A percentile compares a stretch with the other conserved stretches of the same genome.
Conservation (phyloP, 2,113 vertebrate species). For the Urocitellus parryii region DNA sequence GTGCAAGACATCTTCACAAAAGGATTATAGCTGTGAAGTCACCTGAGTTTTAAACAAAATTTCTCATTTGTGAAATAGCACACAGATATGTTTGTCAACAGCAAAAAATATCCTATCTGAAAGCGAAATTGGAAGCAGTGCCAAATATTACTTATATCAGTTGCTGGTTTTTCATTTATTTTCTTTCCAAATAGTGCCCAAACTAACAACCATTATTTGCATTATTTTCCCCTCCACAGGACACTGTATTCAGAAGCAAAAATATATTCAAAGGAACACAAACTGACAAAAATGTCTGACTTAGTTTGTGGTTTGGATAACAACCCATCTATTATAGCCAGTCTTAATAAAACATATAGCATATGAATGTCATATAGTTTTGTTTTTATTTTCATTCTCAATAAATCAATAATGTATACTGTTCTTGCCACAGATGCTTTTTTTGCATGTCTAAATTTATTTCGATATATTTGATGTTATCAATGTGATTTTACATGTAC, state of each 20-base stretch:
- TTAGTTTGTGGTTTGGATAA: conserved; percentile 59
- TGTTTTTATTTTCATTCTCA: conserved; percentile 43
- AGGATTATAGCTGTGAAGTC: neutral
- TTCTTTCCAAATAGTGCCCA: neutral
- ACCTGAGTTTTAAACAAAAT: neutral
- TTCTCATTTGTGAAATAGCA: neutral
- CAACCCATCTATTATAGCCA: conserved; percentile 25
- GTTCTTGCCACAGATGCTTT: conserved; percentile 9
- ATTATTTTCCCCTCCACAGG: neutral
- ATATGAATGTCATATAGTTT: neutral
- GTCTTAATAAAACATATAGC: conserved; percentile 39
- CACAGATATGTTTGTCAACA: neutral
- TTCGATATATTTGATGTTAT: neutral
- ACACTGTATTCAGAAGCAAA: neutral
- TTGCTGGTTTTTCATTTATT: neutral
- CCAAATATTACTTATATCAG: neutral
- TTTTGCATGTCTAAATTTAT: conserved; percentile 10
- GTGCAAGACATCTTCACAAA: neutral
- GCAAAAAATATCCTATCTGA: neutral
- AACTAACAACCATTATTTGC: neutral
- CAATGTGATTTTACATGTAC: neutral
- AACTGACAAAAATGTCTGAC: conserved; percentile 40
- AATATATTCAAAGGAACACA: conserved; percentile 6
- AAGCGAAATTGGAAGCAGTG: neutral
- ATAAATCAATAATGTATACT: conserved; percentile 6